phyloP scores from a whole-genome alignment of 2,888 invertebrate genomes.

The Eurytoma californica region DNA sequence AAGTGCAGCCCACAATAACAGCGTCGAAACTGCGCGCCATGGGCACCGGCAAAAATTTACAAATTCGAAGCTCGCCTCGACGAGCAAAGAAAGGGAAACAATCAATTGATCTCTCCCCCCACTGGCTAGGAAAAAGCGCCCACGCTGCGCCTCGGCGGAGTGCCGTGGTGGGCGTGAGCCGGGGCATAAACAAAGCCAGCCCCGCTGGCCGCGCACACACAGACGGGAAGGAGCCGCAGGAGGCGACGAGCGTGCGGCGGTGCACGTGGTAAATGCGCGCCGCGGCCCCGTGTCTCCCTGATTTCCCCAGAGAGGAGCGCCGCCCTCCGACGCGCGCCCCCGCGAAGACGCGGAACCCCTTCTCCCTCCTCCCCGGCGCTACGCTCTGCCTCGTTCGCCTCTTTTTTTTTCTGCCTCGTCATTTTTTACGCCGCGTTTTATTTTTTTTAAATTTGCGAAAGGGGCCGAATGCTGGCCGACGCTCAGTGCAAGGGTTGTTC shows the following conservation, averaged over 20 bases:
- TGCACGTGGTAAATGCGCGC: constrained; percentile 53
- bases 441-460: too few relatives aligned
- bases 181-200: constrained; percentile 34
- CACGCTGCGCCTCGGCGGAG: background rate
- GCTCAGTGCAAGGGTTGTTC: too few relatives aligned
- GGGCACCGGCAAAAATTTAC: background rate
- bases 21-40: background rate
- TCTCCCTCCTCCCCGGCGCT: constrained; percentile 40
- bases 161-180: background rate
- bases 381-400: background rate
- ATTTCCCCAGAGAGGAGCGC: constrained; percentile 69
- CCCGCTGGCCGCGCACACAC: background rate
- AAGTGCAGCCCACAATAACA: background rate
- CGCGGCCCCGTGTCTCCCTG: constrained; percentile 66
- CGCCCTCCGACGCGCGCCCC: background rate
- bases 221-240: constrained; percentile 8
- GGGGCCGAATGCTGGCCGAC: too few relatives aligned
- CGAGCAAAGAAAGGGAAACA: background rate
- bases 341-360: constrained; percentile 18
- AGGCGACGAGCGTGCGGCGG: constrained; percentile 57
- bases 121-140: background rate
- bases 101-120: constrained; percentile 11
- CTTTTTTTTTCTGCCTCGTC: background rate
- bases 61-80: too few relatives aligned
- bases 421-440: background rate